Evolutionary conservation across 2,113 vertebrate species (phyloP).

Genomic region (Aleadryas rufinucha): DNA sequence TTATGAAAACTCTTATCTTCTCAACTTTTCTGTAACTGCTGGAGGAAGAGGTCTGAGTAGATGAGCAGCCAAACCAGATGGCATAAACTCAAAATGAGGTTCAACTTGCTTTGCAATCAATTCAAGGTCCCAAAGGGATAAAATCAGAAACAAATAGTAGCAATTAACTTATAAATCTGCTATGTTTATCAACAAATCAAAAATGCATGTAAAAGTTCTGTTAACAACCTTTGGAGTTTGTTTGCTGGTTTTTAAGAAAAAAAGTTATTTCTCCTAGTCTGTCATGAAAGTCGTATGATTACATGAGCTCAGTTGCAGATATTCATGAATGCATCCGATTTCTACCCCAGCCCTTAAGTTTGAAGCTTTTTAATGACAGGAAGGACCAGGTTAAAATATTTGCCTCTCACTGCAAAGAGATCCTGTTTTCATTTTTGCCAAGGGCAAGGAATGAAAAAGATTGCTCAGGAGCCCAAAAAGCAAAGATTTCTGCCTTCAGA

Average conservation of each 20-base stretch:
- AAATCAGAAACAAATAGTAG: not conserved
- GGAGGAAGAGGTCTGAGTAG: not conserved
- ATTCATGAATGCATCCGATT: not conserved
- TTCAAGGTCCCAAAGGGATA: not conserved
- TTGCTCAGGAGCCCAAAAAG: not conserved
- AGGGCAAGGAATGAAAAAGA: not conserved
- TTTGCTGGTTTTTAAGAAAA: not conserved
- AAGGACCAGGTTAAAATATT: not conserved
- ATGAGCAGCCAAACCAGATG: not conserved
- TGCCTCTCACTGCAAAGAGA: not conserved
- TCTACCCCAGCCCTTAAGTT: not conserved
- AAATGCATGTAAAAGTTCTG: not conserved
- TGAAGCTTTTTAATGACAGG: not conserved
- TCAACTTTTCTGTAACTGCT: not conserved
- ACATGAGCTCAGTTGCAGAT: not conserved
- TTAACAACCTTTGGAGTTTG: not conserved
- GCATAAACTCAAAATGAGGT: not conserved
- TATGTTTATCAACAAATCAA: not conserved
- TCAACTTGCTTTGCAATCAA: not conserved
- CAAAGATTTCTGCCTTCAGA: not conserved
- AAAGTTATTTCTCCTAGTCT: not conserved
- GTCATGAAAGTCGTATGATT: not conserved
- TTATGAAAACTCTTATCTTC: fast-evolving
- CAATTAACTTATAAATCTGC: not conserved
- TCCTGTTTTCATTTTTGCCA: not conserved